A percentile compares a stretch with the other conserved stretches of the same genome.
Evolutionary conservation across 1,140 invertebrate species (phyloP).

Genomic region (Alviniconcha marisindica): DNA sequence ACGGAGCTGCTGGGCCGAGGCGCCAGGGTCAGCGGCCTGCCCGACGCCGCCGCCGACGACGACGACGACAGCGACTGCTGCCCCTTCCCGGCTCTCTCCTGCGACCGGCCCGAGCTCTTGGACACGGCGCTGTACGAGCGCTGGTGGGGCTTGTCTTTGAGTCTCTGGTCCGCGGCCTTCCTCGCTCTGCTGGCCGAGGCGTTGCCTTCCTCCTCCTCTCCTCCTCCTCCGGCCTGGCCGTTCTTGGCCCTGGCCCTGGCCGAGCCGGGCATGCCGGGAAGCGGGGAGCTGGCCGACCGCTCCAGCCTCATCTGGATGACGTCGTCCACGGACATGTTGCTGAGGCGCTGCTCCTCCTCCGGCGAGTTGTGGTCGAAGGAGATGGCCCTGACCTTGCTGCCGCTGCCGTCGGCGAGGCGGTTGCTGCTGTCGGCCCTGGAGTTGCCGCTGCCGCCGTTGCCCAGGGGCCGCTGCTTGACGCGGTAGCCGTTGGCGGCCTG

Average conservation of each 20-base stretch:
- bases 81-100: background rate
- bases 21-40: background rate
- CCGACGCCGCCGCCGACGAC: background rate
- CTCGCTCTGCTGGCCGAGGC: background rate
- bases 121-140: background rate
- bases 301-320: conserved; percentile 51
- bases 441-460: conserved; percentile 4
- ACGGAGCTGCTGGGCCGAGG: conserved; percentile 9
- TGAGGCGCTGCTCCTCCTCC: conserved; percentile 54
- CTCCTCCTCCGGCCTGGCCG: too few species aligned
- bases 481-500: conserved; percentile 46
- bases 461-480: conserved; percentile 54
- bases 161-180: too few species aligned
- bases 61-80: background rate
- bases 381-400: conserved; percentile 49
- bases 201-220: too few species aligned
- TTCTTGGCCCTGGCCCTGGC: background rate
- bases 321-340: conserved; percentile 58
- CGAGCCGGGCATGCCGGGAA: background rate
- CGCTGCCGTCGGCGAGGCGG: conserved; percentile 31
- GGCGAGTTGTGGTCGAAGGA: conserved; percentile 51
- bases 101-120: background rate
- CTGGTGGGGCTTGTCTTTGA: background rate
- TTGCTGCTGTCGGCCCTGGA: background rate
- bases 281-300: background rate